Percentiles rank a stretch among this genome's conserved stretches.
Conservation (phyloP, 1,140 invertebrate genomes). For the Hylaeus volcanicus region DNA sequence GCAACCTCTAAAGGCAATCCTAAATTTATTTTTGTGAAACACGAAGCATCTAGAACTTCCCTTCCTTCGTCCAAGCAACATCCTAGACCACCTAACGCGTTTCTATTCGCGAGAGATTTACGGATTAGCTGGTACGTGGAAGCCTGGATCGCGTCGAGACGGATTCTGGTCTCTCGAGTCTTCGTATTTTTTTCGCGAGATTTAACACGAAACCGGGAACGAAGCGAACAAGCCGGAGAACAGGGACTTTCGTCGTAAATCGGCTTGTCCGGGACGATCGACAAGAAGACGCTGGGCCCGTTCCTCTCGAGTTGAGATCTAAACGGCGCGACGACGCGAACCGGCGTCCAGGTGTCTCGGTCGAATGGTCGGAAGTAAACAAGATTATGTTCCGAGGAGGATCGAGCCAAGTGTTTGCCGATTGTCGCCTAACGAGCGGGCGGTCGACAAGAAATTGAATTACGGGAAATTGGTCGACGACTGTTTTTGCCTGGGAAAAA, state of each 20-base stretch:
- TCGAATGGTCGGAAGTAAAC: constrained; percentile 65
- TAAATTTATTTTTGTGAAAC: too few relatives aligned
- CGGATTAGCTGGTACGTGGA: too few relatives aligned
- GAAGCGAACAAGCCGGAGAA: constrained; percentile 22
- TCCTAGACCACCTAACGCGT: too few relatives aligned
- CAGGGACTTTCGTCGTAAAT: constrained; percentile 38
- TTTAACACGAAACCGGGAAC: not conserved
- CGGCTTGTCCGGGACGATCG: constrained; percentile 34
- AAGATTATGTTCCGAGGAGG: constrained; percentile 46
- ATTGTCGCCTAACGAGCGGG: constrained; percentile 49
- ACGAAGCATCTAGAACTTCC: not conserved
- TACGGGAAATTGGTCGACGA: not conserved
- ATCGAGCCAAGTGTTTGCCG: constrained; percentile 38
- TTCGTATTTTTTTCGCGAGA: too few relatives aligned
- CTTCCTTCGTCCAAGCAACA: too few relatives aligned
- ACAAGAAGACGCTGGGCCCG: constrained; percentile 54
- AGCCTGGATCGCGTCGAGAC: too few relatives aligned
- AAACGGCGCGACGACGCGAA: constrained; percentile 58
- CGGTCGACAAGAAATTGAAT: constrained; percentile 24
- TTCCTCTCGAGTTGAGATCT: constrained; percentile 65
- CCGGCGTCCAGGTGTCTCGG: constrained; percentile 54
- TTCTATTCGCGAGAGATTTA: too few relatives aligned
- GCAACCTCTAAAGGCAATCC: too few relatives aligned
- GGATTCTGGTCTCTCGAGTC: not conserved
- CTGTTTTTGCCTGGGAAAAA: not conserved